These are phyloP conservation scores for Verasper variegatus DNA, from an alignment of 2,113 vertebrate genomes.

Conservation along the genomic window DNA sequence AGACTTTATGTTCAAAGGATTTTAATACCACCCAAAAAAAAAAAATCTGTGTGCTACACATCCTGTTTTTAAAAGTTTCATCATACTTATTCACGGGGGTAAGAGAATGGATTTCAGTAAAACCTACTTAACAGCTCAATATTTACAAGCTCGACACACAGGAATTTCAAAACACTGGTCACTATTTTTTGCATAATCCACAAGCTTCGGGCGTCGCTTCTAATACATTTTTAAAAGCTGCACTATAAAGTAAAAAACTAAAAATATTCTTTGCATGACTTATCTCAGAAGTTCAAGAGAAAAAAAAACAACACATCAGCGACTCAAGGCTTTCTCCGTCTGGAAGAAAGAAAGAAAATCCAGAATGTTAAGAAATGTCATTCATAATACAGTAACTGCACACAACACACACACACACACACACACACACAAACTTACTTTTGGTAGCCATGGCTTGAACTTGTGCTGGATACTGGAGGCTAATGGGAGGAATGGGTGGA, in stretches of 20 bases:
- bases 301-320: constrained; percentile 7
- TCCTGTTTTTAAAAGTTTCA: constrained; percentile 25
- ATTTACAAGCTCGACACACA: background rate
- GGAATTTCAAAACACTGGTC: background rate
- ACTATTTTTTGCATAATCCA: constrained; percentile 9
- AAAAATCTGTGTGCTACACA: constrained; percentile 2
- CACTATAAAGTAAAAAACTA: background rate
- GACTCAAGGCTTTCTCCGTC: constrained; percentile 89
- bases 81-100: constrained; percentile 17
- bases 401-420: background rate
- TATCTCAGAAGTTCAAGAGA: background rate
- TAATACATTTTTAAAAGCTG: background rate
- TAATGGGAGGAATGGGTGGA: constrained; percentile 69
- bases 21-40: constrained; percentile 63
- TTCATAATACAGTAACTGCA: too few relatives aligned
- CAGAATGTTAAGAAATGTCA: background rate
- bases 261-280: background rate
- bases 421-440: constrained; percentile 85
- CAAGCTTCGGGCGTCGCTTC: background rate
- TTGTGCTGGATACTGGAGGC: constrained; percentile 57
- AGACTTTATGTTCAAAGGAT: constrained; percentile 19
- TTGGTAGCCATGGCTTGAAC: constrained; percentile 81
- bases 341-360: constrained; percentile 58
- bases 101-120: constrained; percentile 5
- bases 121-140: constrained; percentile 17